phyloP scores from a whole-genome alignment of 2,797 vertebrate genomes.

The Cichlasoma orientale region DNA sequence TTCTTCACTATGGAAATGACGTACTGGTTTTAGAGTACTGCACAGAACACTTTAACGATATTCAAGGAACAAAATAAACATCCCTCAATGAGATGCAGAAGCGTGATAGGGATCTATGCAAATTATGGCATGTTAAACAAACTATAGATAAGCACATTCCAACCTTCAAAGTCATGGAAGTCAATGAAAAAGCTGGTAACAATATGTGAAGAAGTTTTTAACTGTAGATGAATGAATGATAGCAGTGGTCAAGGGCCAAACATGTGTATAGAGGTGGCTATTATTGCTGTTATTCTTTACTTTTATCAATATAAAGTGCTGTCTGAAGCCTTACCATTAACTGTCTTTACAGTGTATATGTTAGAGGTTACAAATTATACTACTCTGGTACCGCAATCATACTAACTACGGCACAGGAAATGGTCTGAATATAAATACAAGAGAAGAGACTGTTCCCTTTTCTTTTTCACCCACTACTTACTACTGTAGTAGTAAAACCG shows the following conservation, averaged over 20 bases:
- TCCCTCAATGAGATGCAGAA: conserved; percentile 48
- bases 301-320: neutral
- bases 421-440: conserved; percentile 7
- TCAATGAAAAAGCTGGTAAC: conserved; percentile 53
- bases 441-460: neutral
- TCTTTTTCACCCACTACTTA: neutral
- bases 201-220: neutral
- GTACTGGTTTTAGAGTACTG: conserved; percentile 16
- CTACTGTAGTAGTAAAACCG: neutral
- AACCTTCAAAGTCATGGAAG: conserved; percentile 64
- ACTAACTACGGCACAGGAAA: neutral
- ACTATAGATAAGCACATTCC: conserved; percentile 62
- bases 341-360: neutral
- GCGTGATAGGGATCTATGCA: conserved; percentile 65
- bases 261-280: conserved; percentile 8
- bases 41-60: conserved; percentile 38
- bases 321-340: neutral
- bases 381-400: neutral
- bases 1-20: conserved; percentile 22
- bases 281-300: neutral
- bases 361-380: neutral
- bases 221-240: neutral
- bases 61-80: conserved; percentile 36
- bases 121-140: conserved; percentile 56
- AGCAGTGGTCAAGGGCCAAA: neutral